Evolutionary conservation across 2,888 invertebrate species (phyloP), one percentile per base, ranked within the genome.

Genomic region (Tridacna crocea): DNA sequence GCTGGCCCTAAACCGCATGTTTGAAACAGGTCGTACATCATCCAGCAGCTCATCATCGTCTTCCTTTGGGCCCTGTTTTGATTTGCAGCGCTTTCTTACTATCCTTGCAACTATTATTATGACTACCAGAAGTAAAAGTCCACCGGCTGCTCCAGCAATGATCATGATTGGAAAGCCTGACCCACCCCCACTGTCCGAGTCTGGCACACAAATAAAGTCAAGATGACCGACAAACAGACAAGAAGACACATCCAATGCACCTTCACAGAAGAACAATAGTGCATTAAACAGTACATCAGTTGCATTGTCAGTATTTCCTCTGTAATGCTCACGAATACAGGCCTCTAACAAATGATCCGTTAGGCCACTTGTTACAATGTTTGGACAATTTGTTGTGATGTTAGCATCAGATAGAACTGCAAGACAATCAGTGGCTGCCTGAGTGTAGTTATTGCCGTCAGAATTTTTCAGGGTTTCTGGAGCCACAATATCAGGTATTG

Each of bases 241-340:
- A 60, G 89, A 89, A 65, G 82, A 80, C 17, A 87, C 83, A 47
- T 82, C 84, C 55, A 84, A 80, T 13, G 82, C 85, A 24, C 82
- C 85, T 63, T 89, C 88, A 73, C 91, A 91, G 75, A 88, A 89
- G 80, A 90, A 90, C 0, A 89, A 82, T 19, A 89, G 63, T 24
- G 87, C 63, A 24, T 77, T 66, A 0, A 81, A 17, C 24, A 89
- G 68, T 6, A 85, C 75, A 27, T 66, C 36, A 17, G 84, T 82
- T 0, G 85, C 79, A 51, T 84, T 78, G 13, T 75, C 78, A n/a
- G 77, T 75, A 19, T 83, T 85, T 22, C 80, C 80, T n/a, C 77
- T 72, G 47, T 47, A 65, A 51, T 85, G 85, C 55, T 88, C 88
- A 3, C 87, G 75, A 36, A 91, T 85, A 77, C 91, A 91, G 0